Percentiles rank a stretch among this genome's conserved stretches.
Evolutionary conservation across 1,140 invertebrate species (phyloP).

Genomic region (Diorhabda carinulata): DNA sequence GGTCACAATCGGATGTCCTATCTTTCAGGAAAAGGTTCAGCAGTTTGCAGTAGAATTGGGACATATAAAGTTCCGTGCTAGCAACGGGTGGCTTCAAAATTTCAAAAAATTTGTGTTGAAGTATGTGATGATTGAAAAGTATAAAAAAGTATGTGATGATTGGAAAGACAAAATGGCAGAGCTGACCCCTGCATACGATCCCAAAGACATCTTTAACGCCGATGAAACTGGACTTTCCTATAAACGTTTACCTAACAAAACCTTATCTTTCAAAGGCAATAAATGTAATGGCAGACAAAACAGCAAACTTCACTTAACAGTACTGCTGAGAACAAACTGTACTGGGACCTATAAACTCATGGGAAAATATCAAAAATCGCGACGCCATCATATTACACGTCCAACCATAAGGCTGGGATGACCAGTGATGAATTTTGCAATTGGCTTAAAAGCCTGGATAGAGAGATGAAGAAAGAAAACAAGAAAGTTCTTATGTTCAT

Average conservation of each 20-base stretch:
- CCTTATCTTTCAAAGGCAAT: background rate
- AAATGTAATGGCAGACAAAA: background rate
- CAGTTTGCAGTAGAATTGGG: background rate
- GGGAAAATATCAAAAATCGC: background rate
- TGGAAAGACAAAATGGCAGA: too few species aligned
- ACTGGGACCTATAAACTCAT: background rate
- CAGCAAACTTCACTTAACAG: background rate
- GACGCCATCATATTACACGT: background rate
- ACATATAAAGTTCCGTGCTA: background rate
- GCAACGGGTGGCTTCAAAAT: background rate
- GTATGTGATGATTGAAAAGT: background rate
- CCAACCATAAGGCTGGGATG: background rate
- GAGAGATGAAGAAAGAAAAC: too few species aligned
- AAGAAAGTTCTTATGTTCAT: too few species aligned
- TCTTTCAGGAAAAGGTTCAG: background rate
- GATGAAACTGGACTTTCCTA: too few species aligned
- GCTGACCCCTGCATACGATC: too few species aligned
- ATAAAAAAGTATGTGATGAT: too few species aligned
- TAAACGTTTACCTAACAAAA: too few species aligned
- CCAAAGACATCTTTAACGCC: too few species aligned
- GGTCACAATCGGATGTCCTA: background rate
- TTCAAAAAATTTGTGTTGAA: background rate
- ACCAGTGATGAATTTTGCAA: background rate
- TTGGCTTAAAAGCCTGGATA: too few species aligned
- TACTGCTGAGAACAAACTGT: background rate